These are phyloP conservation scores for Lepidocyrtinus sp. DNA, from an alignment of 2,888 invertebrate genomes.

Conservation along the genomic window DNA sequence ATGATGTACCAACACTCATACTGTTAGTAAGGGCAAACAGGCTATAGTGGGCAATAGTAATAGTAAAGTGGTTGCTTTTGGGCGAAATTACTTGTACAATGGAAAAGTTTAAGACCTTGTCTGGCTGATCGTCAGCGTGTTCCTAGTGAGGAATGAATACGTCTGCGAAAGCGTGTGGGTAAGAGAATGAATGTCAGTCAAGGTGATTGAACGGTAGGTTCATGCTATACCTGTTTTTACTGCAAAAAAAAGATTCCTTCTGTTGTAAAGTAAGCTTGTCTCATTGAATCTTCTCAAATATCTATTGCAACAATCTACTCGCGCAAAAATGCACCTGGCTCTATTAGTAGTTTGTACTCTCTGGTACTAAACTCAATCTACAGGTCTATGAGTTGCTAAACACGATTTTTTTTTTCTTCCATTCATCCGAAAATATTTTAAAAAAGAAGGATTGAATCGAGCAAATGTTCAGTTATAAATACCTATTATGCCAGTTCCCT, in stretches of 20 bases:
- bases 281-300: slow-evolving; percentile 1
- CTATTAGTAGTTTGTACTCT: background rate
- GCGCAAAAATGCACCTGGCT: slow-evolving; percentile 10
- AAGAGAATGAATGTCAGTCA: slow-evolving; percentile 58
- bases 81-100: background rate
- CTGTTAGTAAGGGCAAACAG: background rate
- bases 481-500: too few relatives aligned
- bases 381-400: background rate
- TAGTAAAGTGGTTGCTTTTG: background rate
- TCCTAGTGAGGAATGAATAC: background rate
- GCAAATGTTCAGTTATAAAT: too few relatives aligned
- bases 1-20: background rate
- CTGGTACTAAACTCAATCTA: background rate
- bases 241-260: background rate
- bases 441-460: too few relatives aligned
- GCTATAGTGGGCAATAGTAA: background rate
- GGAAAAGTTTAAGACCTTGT: slow-evolving; percentile 1
- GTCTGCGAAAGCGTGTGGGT: background rate
- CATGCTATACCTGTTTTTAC: slow-evolving; percentile 22
- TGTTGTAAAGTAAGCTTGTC: background rate
- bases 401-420: slow-evolving; percentile 1
- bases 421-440: slow-evolving; percentile 1
- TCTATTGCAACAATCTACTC: background rate
- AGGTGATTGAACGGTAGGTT: slow-evolving; percentile 62
- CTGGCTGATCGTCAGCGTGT: slow-evolving; percentile 2